Evolutionary conservation across 2,888 invertebrate species (phyloP), one percentile per base, ranked within the genome.

Genomic region (Cheilosia variabilis): DNA sequence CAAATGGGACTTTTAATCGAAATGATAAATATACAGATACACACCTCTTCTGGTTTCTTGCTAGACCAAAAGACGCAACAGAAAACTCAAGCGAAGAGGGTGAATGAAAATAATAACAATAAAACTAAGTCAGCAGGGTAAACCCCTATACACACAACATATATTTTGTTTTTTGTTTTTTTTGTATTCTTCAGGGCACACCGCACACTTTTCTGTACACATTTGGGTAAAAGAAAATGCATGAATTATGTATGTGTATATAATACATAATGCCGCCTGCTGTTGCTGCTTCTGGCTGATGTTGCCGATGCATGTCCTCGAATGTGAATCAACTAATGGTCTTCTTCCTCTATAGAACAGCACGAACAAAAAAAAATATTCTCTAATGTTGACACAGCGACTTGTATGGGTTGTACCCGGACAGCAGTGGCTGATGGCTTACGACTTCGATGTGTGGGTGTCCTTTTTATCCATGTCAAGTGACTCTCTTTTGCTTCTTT

Each of bases 401-500:
- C n/a, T 52, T 60, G 55, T 57, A 47, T 57, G 65, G 65, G 65
- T 41, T 66, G 63, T 37, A 17, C 17, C 47, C 45, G 52, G 4
- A 34, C 34, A 22, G 60, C 34, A 52, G 15, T 10, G 41, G 41
- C 10, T 62, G 31, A 19, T 6, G 52, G 52, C 31, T 45, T 76
- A 24, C 34, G 37, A 0, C 34, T 34, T 53, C 22, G 34, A 37
- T 31, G 57, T 72, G 66, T 81, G 55, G 71, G 71, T 81, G 72
- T 86, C 68, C 72, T 81, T 86, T 79, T 75, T 73, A 76, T 76
- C 71, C 81, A 72, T 86, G 84, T 86, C 84, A 86, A 86, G 84
- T 86, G 76, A 60, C 45, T 76, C 65, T 73, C 24, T 50, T 62
- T 47, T 62, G 52, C 9, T 55, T 86, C 52, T 69, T 43, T 72